These are phyloP conservation scores for Chesias legatella DNA, from an alignment of 2,888 invertebrate species.

Conservation along the genomic window DNA sequence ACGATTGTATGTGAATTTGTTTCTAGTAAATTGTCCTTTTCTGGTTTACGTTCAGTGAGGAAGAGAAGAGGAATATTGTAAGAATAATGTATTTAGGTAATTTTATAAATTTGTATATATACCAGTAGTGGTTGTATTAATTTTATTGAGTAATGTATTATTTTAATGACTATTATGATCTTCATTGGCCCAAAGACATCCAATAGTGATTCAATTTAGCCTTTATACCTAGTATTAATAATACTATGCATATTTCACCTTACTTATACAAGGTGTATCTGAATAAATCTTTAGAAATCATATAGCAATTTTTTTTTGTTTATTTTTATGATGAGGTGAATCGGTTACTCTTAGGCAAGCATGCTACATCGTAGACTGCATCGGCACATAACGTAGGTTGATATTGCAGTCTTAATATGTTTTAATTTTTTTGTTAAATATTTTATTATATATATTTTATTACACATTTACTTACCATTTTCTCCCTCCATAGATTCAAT, in stretches of 20 bases:
- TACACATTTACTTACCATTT: no score
- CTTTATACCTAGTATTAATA: not conserved
- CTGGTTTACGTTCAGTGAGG: constrained; percentile 14
- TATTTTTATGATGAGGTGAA: no score
- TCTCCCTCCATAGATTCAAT: no score
- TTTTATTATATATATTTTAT: no score
- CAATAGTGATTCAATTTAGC: constrained; percentile 11
- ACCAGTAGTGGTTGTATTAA: constrained; percentile 24
- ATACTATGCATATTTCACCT: not conserved
- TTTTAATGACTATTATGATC: constrained; percentile 30
- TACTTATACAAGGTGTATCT: no score
- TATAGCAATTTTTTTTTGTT: no score
- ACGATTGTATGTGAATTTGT: constrained; percentile 10
- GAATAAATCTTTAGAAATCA: no score
- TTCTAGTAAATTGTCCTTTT: constrained; percentile 21
- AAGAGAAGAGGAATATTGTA: constrained; percentile 34
- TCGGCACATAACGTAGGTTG: no score
- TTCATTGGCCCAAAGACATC: constrained; percentile 31
- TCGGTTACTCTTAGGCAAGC: no score
- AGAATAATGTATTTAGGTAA: constrained; percentile 41
- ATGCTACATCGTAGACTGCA: no score
- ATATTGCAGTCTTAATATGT: no score
- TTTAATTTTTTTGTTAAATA: no score
- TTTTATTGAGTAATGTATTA: constrained; percentile 34
- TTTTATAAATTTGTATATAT: constrained; percentile 72